These are phyloP conservation scores for Siniperca undulata DNA, from an alignment of 2,797 vertebrate species.

Conservation along the genomic window DNA sequence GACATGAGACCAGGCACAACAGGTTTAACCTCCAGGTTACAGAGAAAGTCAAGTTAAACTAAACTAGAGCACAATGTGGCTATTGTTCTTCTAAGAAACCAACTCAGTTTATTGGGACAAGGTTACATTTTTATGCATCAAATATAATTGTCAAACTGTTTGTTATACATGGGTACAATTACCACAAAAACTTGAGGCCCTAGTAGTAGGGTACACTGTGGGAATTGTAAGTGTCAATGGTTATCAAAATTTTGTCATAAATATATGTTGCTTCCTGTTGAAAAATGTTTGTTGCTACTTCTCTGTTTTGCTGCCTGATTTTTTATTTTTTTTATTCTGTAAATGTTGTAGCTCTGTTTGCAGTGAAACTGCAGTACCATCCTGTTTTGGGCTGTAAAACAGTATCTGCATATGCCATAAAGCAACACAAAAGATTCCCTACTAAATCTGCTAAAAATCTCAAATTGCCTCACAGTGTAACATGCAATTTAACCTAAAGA, in stretches of 20 bases:
- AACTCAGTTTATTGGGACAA: background rate
- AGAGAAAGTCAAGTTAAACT: constrained; percentile 4
- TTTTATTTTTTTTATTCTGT: background rate
- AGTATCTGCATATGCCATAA: background rate
- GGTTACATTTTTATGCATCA: background rate
- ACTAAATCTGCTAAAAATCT: background rate
- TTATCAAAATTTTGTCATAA: background rate
- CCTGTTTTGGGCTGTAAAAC: constrained; percentile 5
- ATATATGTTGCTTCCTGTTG: background rate
- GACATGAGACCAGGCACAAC: constrained; percentile 52
- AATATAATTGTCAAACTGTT: background rate
- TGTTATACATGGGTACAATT: background rate
- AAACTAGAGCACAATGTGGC: constrained; percentile 33
- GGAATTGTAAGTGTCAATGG: background rate
- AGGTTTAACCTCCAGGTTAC: constrained; percentile 57
- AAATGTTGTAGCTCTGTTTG: background rate
- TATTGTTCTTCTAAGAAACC: constrained; percentile 45
- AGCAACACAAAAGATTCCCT: background rate
- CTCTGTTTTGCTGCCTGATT: background rate
- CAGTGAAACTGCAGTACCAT: background rate
- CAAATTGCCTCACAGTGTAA: background rate
- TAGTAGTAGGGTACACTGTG: background rate
- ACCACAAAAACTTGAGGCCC: background rate
- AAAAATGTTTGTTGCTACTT: background rate
- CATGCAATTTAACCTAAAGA: background rate